A percentile compares a stretch with the other conserved stretches of the same genome.
Evolutionary conservation across 2,888 invertebrate species (phyloP).

Genomic region (Eupithecia vulgata): DNA sequence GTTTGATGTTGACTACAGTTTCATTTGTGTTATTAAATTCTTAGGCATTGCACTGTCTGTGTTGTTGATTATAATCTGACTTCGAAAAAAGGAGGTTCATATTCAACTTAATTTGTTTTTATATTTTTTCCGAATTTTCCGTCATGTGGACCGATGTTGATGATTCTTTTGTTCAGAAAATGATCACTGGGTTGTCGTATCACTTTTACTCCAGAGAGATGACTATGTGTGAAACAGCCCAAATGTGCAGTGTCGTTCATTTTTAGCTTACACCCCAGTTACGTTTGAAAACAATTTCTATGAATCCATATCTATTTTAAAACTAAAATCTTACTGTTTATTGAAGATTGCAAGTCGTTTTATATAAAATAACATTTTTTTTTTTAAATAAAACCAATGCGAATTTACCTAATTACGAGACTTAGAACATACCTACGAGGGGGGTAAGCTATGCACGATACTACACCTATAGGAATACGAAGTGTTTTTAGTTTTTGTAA

Average conservation of each 20-base stretch:
- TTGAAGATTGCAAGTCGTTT: too few relatives aligned
- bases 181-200: background rate
- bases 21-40: background rate
- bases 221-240: background rate
- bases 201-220: background rate
- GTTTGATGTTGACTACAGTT: background rate
- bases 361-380: too few relatives aligned
- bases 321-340: too few relatives aligned
- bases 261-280: too few relatives aligned
- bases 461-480: background rate
- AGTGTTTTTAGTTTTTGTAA: background rate
- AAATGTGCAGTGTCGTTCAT: too few relatives aligned
- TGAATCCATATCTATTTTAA: too few relatives aligned
- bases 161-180: background rate
- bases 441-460: too few relatives aligned
- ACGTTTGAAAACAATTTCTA: too few relatives aligned
- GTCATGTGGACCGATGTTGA: background rate
- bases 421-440: too few relatives aligned
- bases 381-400: too few relatives aligned
- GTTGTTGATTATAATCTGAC: background rate
- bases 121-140: background rate
- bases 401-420: too few relatives aligned
- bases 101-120: background rate
- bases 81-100: background rate
- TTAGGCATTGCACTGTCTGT: background rate